Conservation (phyloP, 2,888 invertebrate genomes). For the Blastobasis adustella region DNA sequence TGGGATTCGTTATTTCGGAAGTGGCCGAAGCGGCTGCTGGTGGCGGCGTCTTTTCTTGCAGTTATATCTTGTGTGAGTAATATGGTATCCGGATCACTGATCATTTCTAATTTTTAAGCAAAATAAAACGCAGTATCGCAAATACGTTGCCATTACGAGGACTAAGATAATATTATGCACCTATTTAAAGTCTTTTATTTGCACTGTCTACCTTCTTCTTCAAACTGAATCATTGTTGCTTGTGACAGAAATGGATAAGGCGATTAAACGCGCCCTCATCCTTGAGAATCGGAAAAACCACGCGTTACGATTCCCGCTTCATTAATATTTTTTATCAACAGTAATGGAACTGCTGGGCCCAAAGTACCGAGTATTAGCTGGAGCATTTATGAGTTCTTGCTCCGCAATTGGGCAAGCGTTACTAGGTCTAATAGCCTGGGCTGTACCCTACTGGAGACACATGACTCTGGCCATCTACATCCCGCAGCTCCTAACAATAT, state of each 20-base stretch:
- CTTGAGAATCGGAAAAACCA: too few species aligned
- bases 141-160: too few species aligned
- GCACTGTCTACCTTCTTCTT: too few species aligned
- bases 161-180: too few species aligned
- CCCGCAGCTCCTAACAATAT: constrained; percentile 78
- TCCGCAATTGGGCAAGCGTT: constrained; percentile 81
- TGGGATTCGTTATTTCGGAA: constrained; percentile 79
- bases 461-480: constrained; percentile 79
- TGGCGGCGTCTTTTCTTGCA: constrained; percentile 79
- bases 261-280: too few species aligned
- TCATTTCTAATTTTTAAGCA: neutral
- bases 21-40: constrained; percentile 79
- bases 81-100: neutral
- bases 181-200: too few species aligned
- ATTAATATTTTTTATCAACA: constrained; percentile 30
- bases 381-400: constrained; percentile 79
- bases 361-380: constrained; percentile 78
- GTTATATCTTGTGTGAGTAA: constrained; percentile 78
- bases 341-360: constrained; percentile 85
- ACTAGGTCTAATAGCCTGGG: constrained; percentile 80
- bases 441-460: constrained; percentile 78
- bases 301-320: too few species aligned
- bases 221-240: too few species aligned
- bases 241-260: too few species aligned
- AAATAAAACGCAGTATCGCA: too few species aligned